phyloP scores from a whole-genome alignment of 2,888 invertebrate species.

The Agrochola lota region DNA sequence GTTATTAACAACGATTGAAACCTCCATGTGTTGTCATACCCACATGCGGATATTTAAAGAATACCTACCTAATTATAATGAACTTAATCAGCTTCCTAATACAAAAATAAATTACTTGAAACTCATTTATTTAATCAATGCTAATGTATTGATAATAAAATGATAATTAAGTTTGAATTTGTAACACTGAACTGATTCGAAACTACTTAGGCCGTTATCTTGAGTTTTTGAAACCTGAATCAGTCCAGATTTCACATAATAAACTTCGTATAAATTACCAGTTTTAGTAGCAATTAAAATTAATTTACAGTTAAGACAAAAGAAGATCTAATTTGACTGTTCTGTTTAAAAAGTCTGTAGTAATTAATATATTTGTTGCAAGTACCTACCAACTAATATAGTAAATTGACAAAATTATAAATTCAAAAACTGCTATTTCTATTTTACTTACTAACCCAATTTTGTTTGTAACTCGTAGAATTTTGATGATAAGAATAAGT shows the following conservation, averaged over 20 bases:
- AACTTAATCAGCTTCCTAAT: conserved; percentile 42
- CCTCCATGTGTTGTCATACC: neutral
- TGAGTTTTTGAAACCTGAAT: conserved; percentile 46
- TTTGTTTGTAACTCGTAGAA: neutral
- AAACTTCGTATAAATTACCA: conserved; percentile 56
- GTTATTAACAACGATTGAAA: conserved; percentile 7
- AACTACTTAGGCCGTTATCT: conserved; percentile 34
- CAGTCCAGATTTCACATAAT: conserved; percentile 43
- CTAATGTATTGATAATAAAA: conserved; percentile 71
- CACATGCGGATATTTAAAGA: conserved; percentile 61
- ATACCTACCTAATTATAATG: conserved; percentile 8
- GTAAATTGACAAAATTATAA: conserved; percentile 9
- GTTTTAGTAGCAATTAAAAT: conserved; percentile 47
- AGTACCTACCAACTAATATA: neutral
- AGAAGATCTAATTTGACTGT: conserved; percentile 30
- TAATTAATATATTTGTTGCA: conserved; percentile 14
- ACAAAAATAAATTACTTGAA: conserved; percentile 46
- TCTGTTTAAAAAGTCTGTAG: conserved; percentile 2
- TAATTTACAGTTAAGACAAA: conserved; percentile 36
- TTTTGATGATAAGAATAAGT: conserved; percentile 50
- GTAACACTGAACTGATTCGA: conserved; percentile 43
- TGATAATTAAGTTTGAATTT: conserved; percentile 59
- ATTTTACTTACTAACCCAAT: neutral
- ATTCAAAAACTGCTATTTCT: conserved; percentile 11
- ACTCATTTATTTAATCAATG: conserved; percentile 70